These are phyloP conservation scores for Bibio marci DNA, from an alignment of 2,888 invertebrate species.

Conservation along the genomic window DNA sequence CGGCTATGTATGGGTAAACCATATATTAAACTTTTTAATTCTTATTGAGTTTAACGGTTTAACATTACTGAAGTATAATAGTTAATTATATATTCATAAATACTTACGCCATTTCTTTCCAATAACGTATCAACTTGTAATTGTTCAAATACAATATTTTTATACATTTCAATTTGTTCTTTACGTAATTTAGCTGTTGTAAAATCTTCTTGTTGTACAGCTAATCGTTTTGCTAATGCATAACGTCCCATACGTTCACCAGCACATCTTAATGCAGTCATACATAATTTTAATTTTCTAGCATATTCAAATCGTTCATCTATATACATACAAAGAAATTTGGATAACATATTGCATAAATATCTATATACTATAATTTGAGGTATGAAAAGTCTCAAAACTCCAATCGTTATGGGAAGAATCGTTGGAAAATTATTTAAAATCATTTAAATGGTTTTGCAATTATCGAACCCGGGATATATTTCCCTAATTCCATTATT, in stretches of 20 bases:
- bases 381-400: too few species aligned
- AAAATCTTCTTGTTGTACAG: constrained; percentile 83
- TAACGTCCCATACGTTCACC: constrained; percentile 84
- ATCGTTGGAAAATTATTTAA: not conserved
- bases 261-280: constrained; percentile 63
- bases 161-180: constrained; percentile 72
- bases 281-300: constrained; percentile 72
- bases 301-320: constrained; percentile 90
- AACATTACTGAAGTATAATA: too few species aligned
- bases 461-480: not conserved
- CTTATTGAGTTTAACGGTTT: too few species aligned
- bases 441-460: not conserved
- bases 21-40: too few species aligned
- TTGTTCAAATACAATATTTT: constrained; percentile 55
- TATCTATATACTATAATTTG: too few species aligned
- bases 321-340: too few species aligned
- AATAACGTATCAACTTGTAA: constrained; percentile 60
- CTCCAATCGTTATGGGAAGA: too few species aligned
- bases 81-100: too few species aligned
- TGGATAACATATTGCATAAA: too few species aligned
- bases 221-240: constrained; percentile 79
- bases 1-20: too few species aligned
- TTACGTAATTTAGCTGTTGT: constrained; percentile 79
- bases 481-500: too few species aligned
- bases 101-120: constrained; percentile 55